Conservation (phyloP, 2,113 vertebrate genomes). For the Amazona vittata region DNA sequence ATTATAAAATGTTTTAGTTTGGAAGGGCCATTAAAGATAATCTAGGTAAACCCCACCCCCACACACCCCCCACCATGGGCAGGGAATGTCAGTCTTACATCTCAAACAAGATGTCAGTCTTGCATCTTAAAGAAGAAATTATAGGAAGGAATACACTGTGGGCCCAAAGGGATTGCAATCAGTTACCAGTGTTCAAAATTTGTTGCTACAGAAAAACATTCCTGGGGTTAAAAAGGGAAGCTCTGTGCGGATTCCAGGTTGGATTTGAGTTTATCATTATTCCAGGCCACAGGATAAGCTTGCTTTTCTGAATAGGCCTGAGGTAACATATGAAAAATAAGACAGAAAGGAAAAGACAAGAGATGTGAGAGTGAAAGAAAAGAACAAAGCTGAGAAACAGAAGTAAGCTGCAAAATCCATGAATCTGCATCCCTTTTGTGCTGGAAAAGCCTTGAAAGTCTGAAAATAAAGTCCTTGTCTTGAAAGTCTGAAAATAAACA, state of each 20-base stretch:
- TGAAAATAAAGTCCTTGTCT: neutral
- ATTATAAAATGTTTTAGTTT: neutral
- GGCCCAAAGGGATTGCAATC: neutral
- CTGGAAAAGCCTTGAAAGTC: neutral
- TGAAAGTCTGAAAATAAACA: neutral
- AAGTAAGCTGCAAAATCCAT: neutral
- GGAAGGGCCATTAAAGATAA: neutral
- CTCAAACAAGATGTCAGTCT: neutral
- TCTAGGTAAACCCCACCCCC: neutral
- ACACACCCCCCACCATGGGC: neutral
- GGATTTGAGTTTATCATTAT: neutral
- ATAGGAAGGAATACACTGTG: neutral
- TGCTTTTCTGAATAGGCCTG: neutral
- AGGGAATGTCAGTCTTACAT: neutral
- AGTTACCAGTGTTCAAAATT: neutral
- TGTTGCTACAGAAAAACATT: neutral
- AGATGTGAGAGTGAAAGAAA: neutral
- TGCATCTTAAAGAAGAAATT: neutral
- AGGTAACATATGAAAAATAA: neutral
- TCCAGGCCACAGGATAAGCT: neutral
- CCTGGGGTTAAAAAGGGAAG: neutral
- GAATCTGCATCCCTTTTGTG: neutral
- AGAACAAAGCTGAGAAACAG: neutral
- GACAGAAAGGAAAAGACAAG: neutral
- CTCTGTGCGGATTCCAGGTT: neutral